Conservation (phyloP, 2,797 vertebrate genomes). For the Agapornis canus region DNA sequence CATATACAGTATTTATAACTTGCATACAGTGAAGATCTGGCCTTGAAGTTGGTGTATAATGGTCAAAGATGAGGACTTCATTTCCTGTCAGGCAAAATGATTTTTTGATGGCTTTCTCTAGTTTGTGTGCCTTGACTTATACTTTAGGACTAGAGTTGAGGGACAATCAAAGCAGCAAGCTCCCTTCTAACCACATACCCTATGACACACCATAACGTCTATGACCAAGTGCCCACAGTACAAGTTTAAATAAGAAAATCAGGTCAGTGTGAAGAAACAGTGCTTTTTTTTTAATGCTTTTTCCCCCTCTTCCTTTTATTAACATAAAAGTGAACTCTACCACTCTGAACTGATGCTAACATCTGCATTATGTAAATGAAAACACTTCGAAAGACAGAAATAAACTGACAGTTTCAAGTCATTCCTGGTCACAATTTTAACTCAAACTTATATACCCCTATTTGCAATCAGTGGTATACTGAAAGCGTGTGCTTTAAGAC, state of each 20-base stretch:
- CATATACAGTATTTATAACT: background rate
- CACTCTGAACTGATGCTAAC: background rate
- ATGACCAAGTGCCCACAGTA: background rate
- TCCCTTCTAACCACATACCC: background rate
- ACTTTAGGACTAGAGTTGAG: background rate
- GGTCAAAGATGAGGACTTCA: background rate
- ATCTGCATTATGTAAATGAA: background rate
- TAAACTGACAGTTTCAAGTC: background rate
- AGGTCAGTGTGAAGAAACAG: background rate
- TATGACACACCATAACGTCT: background rate
- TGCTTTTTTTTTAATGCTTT: too few relatives aligned
- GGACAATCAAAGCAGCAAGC: background rate
- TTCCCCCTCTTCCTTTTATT: background rate
- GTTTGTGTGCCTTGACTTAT: background rate
- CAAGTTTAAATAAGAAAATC: slow-evolving; percentile 13
- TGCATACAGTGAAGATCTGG: background rate
- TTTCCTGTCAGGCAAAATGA: background rate
- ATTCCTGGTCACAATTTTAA: background rate
- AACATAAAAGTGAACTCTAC: background rate
- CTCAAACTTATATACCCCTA: background rate
- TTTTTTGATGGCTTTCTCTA: background rate
- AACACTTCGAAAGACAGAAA: background rate
- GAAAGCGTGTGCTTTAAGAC: background rate
- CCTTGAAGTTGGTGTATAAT: background rate
- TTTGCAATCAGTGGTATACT: background rate